Evolutionary conservation across 2,113 vertebrate genomes (phyloP).

Genomic region (Noturus placidus): DNA sequence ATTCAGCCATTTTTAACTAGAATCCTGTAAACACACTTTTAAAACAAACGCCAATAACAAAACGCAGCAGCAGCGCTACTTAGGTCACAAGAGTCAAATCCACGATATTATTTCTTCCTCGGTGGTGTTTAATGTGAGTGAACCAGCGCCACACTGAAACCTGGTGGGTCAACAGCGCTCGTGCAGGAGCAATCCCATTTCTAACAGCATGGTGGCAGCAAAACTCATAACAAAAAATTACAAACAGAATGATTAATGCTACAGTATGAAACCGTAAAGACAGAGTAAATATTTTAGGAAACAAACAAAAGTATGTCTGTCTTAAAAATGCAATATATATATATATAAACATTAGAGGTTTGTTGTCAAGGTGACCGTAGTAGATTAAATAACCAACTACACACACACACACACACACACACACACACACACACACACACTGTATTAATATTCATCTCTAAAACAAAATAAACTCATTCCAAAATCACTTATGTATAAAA

Average conservation of each 20-base stretch:
- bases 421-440: too few relatives aligned
- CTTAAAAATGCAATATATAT: too few relatives aligned
- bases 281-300: background rate
- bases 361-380: too few relatives aligned
- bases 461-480: too few relatives aligned
- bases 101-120: background rate
- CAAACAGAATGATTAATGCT: background rate
- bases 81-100: slow-evolving; percentile 30
- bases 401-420: too few relatives aligned
- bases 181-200: background rate
- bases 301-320: background rate
- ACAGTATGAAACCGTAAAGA: background rate
- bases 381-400: too few relatives aligned
- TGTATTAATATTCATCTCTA: too few relatives aligned
- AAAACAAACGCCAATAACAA: background rate
- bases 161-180: background rate
- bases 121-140: background rate
- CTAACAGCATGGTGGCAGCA: background rate
- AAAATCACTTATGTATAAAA: too few relatives aligned
- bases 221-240: background rate
- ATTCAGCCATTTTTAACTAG: background rate
- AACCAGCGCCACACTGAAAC: background rate
- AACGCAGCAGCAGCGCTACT: rapidly evolving
- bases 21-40: background rate
- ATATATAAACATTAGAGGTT: background rate